Evolutionary conservation across 1,140 invertebrate species (phyloP).

Genomic region (Drosophila virilis): DNA sequence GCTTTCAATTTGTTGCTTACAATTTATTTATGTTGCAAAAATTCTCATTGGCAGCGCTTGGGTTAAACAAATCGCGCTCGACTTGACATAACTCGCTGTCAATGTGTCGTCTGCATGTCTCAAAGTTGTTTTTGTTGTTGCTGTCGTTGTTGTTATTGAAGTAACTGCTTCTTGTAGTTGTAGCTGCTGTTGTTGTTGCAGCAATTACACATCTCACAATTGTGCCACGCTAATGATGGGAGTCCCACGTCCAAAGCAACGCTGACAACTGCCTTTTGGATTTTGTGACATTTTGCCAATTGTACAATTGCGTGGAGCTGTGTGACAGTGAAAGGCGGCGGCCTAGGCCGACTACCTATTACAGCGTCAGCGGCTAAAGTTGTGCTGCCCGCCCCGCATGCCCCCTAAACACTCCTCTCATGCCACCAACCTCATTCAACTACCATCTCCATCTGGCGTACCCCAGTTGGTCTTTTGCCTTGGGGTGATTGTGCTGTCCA

Average conservation of each 20-base stretch:
- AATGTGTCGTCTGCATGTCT: conserved; percentile 79
- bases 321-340: conserved; percentile 72
- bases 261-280: conserved; percentile 78
- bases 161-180: conserved; percentile 2
- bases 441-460: conserved; percentile 17
- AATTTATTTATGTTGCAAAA: conserved; percentile 69
- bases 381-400: background rate
- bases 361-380: background rate
- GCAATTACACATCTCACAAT: conserved; percentile 83
- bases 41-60: conserved; percentile 65
- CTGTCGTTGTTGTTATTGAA: conserved; percentile 40
- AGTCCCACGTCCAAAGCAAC: conserved; percentile 74
- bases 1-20: conserved; percentile 73
- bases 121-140: conserved; percentile 56
- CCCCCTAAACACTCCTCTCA: too few species aligned
- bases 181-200: conserved; percentile 57
- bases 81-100: conserved; percentile 80
- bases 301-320: conserved; percentile 74
- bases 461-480: conserved; percentile 39
- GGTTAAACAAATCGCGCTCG: conserved; percentile 77
- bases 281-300: conserved; percentile 79
- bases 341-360: conserved; percentile 49
- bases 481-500: conserved; percentile 80
- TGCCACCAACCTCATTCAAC: too few species aligned
- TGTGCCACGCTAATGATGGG: conserved; percentile 82